Percentiles rank a stretch among this genome's conserved stretches.
Evolutionary conservation across 2,113 vertebrate species (phyloP).

Genomic region (Ranitomeya imitator): DNA sequence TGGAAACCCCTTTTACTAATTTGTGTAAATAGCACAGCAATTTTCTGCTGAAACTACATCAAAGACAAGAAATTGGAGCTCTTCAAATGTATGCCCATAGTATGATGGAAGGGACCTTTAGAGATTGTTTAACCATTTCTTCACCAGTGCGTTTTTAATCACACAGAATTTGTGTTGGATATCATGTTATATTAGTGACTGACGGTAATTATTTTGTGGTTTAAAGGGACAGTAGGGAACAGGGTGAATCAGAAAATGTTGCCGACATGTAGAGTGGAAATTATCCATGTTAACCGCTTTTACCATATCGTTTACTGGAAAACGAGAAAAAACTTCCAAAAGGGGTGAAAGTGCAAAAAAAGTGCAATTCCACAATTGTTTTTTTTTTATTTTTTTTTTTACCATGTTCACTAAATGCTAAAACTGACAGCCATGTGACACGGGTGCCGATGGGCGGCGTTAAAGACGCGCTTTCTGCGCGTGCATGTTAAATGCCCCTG

Average conservation of each 20-base stretch:
- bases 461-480: too few species aligned
- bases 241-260: neutral
- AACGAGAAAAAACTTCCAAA: too few species aligned
- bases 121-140: conserved; percentile 32
- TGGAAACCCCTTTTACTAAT: conserved; percentile 43
- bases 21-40: conserved; percentile 55
- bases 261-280: too few species aligned
- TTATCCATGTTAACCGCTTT: too few species aligned
- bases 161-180: neutral
- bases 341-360: too few species aligned
- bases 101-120: conserved; percentile 21
- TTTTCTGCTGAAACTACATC: conserved; percentile 52
- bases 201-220: neutral
- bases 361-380: too few species aligned
- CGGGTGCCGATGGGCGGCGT: too few species aligned
- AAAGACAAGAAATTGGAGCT: conserved; percentile 36
- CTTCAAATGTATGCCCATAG: neutral
- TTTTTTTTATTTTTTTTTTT: too few species aligned
- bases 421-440: too few species aligned
- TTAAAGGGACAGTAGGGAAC: neutral
- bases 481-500: too few species aligned
- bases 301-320: too few species aligned
- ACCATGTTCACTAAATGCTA: too few species aligned
- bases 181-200: neutral
- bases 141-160: neutral